A percentile compares a stretch with the other conserved stretches of the same genome.
phyloP scores from a whole-genome alignment of 2,113 vertebrate genomes.

The Dolichotis patagonum region DNA sequence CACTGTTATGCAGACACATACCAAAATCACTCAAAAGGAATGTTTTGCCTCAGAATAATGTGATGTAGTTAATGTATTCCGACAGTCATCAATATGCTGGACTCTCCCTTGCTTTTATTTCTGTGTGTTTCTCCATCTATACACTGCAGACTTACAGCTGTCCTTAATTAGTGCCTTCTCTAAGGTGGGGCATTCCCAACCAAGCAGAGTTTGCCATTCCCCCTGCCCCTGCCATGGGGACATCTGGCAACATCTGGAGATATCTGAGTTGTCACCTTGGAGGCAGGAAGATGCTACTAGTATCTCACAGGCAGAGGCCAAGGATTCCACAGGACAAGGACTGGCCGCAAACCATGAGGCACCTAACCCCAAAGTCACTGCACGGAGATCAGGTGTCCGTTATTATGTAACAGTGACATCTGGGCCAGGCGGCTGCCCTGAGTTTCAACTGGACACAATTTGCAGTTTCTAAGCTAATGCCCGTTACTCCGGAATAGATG shows the following conservation, averaged over 20 bases:
- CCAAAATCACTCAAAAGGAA: slow-evolving; percentile 59
- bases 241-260: neutral
- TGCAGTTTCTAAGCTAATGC: neutral
- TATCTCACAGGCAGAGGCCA: fast-evolving
- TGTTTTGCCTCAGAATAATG: slow-evolving; percentile 45
- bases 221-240: neutral
- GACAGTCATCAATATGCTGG: neutral
- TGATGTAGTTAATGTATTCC: slow-evolving; percentile 6
- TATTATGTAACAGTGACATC: fast-evolving
- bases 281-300: no score
- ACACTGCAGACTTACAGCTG: fast-evolving
- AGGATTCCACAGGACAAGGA: neutral
- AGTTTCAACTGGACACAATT: no score
- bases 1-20: slow-evolving; percentile 52
- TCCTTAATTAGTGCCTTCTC: neutral
- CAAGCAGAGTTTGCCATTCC: neutral
- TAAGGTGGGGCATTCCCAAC: neutral
- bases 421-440: neutral
- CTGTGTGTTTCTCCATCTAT: neutral
- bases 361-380: fast-evolving
- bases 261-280: neutral
- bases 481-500: fast-evolving
- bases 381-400: no score
- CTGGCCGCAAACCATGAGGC: no score
- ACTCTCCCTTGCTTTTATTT: neutral